phyloP scores from a whole-genome alignment of 1,140 invertebrate species.

The Neotoxoptera formosana region DNA sequence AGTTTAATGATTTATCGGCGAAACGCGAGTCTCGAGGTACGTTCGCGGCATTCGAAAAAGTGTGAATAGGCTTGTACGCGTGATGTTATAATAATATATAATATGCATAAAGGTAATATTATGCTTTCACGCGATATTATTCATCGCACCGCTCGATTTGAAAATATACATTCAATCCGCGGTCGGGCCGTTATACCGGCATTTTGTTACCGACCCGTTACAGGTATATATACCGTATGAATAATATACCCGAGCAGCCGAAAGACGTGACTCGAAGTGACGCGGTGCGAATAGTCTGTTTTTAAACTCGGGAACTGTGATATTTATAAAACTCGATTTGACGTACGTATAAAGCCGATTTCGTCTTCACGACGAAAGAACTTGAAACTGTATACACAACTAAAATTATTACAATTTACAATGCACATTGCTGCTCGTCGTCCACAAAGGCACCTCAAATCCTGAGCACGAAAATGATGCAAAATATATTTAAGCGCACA shows the following conservation, averaged over 20 bases:
- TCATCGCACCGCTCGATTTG: not conserved
- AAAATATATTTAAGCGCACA: too few relatives aligned
- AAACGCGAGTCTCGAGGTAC: not conserved
- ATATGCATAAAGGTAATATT: not conserved
- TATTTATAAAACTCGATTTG: not conserved
- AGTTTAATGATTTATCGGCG: not conserved
- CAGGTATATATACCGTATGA: not conserved
- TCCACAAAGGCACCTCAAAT: too few relatives aligned
- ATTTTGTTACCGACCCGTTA: too few relatives aligned
- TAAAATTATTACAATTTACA: not conserved
- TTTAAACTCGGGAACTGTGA: too few relatives aligned
- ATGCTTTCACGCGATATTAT: not conserved
- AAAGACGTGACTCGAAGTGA: not conserved
- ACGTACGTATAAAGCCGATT: not conserved
- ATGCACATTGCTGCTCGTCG: not conserved
- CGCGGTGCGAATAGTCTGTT: not conserved
- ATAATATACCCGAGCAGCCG: not conserved
- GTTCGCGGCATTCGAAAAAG: not conserved
- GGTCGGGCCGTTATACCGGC: too few relatives aligned
- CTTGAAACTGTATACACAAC: not conserved
- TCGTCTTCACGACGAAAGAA: not conserved
- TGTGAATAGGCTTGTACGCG: not conserved
- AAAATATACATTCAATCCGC: not conserved
- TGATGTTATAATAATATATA: too few relatives aligned
- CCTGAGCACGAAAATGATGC: not conserved